A percentile compares a stretch with the other conserved stretches of the same genome.
Evolutionary conservation across 2,797 vertebrate genomes (phyloP).

Genomic region (Pangasius djambal): DNA sequence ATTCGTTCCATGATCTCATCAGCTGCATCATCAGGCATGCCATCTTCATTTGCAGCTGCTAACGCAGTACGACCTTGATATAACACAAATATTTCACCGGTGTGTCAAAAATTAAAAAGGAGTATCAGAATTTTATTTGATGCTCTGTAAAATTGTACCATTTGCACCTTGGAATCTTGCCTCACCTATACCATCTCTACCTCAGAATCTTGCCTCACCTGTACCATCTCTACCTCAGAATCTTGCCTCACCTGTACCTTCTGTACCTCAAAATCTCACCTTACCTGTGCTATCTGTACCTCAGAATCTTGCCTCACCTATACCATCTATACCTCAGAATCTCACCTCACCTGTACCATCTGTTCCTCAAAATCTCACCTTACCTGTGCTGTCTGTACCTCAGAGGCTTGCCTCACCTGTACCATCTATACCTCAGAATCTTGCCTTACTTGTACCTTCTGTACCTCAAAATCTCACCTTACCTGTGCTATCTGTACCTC

Average conservation of each 20-base stretch:
- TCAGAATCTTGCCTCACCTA: not conserved
- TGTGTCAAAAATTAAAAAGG: not conserved
- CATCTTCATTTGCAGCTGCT: constrained; percentile 78
- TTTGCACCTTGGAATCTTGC: not conserved
- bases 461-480: not conserved
- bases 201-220: not conserved
- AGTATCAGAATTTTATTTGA: not conserved
- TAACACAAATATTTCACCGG: constrained; percentile 1
- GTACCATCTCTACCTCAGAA: not conserved
- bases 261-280: not conserved
- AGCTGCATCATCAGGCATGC: constrained; percentile 82
- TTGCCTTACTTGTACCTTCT: not conserved
- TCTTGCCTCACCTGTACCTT: not conserved
- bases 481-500: not conserved
- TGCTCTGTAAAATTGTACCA: not conserved
- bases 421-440: not conserved
- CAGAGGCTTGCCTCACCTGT: not conserved
- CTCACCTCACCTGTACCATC: not conserved
- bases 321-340: no score
- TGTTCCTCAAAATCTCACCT: not conserved
- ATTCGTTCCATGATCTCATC: constrained; percentile 98
- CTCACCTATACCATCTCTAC: not conserved
- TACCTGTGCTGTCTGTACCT: not conserved
- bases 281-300: not conserved
- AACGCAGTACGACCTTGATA: constrained; percentile 76